Base-by-base conservation (phyloP, 2,113 vertebrate genomes). In the Bothrops jararaca region DNA sequence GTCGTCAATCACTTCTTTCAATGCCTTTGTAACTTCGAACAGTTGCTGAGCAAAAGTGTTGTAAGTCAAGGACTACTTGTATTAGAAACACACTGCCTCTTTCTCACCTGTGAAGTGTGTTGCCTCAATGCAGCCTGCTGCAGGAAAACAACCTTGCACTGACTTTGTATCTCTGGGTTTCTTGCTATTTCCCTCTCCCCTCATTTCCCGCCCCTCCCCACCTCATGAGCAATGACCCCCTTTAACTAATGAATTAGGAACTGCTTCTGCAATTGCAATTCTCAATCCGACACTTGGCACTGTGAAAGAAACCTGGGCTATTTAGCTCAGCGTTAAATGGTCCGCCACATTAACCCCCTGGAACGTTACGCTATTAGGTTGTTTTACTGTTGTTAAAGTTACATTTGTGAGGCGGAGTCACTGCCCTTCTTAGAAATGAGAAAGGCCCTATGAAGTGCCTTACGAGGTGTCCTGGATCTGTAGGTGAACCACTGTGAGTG, bases 341-440 rank as follows among this genome's bases (percentile, higher is more conserved):
- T 96, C 97, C 94, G 92, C 97, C 97, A 95, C 98, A 97, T 98
- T 98, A 98, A 98, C 97, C 97, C 97, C 98, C 98, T 95, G 97
- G 98, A 97, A 98, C 80, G 98, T 96, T 23, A 94, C 97, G 97
- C 98, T 98, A 97, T 98, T 98, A 98, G 97, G 94, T 95, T 97
- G 97, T 97, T 98, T 98, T 97, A 98, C 95, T 98, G 97, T 97
- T 98, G 97, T 97, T 97, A 97, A 97, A 97, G 97, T 98, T 97
- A 94, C 97, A 97, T 98, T 97, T 97, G 97, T 98, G 97, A 97
- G 97, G 97, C 97, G 93, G 94, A 97, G 97, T 97, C 95, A 96
- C 96, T 97, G 96, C 96, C 97, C 96, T 97, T 97, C 95, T 97
- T 96, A 94, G 95, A 94, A 39, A 91, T 89, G 94, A 48, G 91